A percentile compares a stretch with the other conserved stretches of the same genome.
Evolutionary conservation across 2,888 invertebrate genomes (phyloP).

Genomic region (Polydesmus complanatus): DNA sequence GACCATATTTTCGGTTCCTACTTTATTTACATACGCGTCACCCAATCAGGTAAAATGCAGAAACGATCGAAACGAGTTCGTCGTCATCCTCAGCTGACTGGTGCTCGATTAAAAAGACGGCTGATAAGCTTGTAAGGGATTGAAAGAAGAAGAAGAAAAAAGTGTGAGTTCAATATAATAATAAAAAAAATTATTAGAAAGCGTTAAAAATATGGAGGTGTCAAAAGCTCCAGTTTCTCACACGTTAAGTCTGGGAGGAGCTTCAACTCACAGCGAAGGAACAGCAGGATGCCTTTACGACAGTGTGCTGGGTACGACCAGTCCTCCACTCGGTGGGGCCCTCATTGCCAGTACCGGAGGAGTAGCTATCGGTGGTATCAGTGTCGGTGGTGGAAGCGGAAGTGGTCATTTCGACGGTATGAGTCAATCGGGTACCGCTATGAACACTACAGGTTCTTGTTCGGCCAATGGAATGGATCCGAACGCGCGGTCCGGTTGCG

Average conservation of each 20-base stretch:
- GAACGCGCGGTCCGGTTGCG: conserved; percentile 31
- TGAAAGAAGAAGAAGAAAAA: not conserved
- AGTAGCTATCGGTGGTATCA: not conserved
- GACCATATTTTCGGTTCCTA: not conserved
- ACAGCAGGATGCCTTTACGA: no score
- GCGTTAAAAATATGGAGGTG: no score
- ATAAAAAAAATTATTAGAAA: no score
- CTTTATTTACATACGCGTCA: not conserved
- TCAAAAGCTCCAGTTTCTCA: no score
- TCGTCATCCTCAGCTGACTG: not conserved
- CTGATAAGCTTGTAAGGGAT: not conserved
- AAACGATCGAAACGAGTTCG: not conserved
- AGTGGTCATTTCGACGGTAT: not conserved
- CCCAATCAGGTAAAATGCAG: not conserved
- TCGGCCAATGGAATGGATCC: not conserved
- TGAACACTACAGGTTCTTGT: not conserved
- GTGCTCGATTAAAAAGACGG: not conserved
- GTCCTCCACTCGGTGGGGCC: not conserved
- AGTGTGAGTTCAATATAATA: no score
- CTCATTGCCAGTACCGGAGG: conserved; percentile 1
- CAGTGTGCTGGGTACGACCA: not conserved
- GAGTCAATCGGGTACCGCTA: not conserved
- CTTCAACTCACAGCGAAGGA: no score
- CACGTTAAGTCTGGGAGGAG: no score
- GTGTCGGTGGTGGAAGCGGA: not conserved